Conservation (phyloP, 2,888 invertebrate species). For the Caenorhabditis wallacei region DNA sequence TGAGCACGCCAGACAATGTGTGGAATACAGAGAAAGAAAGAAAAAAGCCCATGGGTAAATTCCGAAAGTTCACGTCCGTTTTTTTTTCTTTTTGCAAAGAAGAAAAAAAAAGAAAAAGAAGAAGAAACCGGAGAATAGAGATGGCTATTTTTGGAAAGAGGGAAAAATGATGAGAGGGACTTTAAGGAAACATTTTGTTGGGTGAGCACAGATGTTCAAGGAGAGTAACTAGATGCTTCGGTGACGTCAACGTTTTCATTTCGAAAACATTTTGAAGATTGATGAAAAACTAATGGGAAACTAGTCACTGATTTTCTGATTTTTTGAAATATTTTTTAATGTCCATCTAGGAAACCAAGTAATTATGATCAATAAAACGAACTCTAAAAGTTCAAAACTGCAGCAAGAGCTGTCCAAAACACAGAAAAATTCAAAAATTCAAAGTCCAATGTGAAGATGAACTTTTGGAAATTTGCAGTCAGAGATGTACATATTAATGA, state of each 20-base stretch:
- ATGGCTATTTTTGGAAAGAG: constrained; percentile 16
- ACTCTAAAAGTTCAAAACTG: no score
- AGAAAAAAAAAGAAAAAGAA: constrained; percentile 3
- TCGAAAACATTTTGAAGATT: neutral
- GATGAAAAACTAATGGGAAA: no score
- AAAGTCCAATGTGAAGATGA: no score
- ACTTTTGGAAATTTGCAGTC: no score
- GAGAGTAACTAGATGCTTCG: neutral
- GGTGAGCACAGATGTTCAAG: constrained; percentile 3
- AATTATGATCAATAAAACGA: no score
- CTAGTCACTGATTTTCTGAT: no score
- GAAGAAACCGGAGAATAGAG: constrained; percentile 12
- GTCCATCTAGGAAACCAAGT: no score
- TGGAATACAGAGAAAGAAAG: constrained; percentile 1
- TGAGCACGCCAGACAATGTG: constrained; percentile 27
- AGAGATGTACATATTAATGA: no score
- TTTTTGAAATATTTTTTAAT: no score
- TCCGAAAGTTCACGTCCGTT: constrained; percentile 45
- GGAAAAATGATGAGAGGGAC: constrained; percentile 3
- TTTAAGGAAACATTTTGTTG: neutral
- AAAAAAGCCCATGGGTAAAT: constrained; percentile 22
- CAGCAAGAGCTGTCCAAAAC: no score
- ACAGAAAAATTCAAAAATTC: no score
- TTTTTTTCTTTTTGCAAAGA: constrained; percentile 18
- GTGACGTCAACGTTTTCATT: neutral